A percentile compares a stretch with the other conserved stretches of the same genome.
These are phyloP conservation scores for Cryptocephalus moraei DNA, from an alignment of 2,888 invertebrate species.

Conservation along the genomic window DNA sequence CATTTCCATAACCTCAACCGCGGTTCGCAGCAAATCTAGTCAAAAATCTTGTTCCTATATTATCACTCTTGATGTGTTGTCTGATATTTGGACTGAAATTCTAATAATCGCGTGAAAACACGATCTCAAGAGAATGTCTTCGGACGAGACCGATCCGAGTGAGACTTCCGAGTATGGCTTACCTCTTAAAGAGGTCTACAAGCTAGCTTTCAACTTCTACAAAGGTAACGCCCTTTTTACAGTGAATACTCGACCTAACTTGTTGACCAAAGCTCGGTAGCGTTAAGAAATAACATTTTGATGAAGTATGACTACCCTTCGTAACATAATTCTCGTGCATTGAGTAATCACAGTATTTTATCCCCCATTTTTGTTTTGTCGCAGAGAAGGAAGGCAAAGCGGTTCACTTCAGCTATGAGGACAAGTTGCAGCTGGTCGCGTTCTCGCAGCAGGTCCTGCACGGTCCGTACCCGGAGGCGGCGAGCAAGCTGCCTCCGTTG, in stretches of 20 bases:
- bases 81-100: too few relatives aligned
- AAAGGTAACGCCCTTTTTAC: conserved; percentile 60
- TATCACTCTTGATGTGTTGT: too few relatives aligned
- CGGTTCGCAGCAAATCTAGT: too few relatives aligned
- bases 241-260: background rate
- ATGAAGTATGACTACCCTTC: too few relatives aligned
- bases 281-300: too few relatives aligned
- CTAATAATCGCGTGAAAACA: too few relatives aligned
- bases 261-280: background rate
- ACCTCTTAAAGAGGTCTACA: conserved; percentile 72
- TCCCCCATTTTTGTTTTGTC: conserved; percentile 5
- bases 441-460: conserved; percentile 84
- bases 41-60: too few relatives aligned
- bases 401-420: conserved; percentile 86
- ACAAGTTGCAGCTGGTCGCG: conserved; percentile 83
- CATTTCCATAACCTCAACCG: too few relatives aligned
- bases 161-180: conserved; percentile 50
- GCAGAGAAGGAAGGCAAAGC: conserved; percentile 97
- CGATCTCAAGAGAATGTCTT: too few relatives aligned
- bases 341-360: background rate
- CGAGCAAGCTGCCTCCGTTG: conserved; percentile 59
- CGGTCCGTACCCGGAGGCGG: conserved; percentile 67
- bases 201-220: conserved; percentile 81
- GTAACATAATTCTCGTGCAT: too few relatives aligned
- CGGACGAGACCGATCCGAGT: conserved; percentile 17